These are phyloP conservation scores for Coecobrya sp. DNA, from an alignment of 2,888 invertebrate genomes.

Conservation along the genomic window DNA sequence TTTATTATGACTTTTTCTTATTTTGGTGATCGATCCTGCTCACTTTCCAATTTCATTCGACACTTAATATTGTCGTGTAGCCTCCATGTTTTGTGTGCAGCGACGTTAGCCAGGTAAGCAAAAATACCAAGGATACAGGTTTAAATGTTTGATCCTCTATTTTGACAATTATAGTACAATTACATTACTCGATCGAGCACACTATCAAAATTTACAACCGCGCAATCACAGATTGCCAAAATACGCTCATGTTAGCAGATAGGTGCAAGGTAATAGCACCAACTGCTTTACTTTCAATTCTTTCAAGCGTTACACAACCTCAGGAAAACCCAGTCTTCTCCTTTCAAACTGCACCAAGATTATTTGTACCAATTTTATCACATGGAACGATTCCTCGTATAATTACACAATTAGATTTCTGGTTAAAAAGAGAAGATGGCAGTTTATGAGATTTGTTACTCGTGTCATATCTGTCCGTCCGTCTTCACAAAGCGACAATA, in stretches of 20 bases:
- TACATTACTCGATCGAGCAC: background rate
- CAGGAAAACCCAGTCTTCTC: conserved; percentile 34
- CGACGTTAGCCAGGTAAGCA: conserved; percentile 8
- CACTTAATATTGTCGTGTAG: conserved; percentile 10
- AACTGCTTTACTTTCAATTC: conserved; percentile 1
- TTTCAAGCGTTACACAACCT: conserved; percentile 26
- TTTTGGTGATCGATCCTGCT: background rate
- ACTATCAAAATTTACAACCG: background rate
- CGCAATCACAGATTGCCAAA: background rate
- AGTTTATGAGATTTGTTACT: background rate
- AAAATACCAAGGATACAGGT: conserved; percentile 17
- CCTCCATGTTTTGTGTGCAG: conserved; percentile 1
- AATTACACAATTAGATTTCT: background rate
- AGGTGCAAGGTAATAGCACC: background rate
- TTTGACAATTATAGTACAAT: background rate
- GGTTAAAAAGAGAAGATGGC: background rate
- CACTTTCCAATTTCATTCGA: conserved; percentile 11
- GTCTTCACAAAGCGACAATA: too few relatives aligned
- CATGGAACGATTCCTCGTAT: background rate
- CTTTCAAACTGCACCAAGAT: background rate
- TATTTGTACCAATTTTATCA: background rate
- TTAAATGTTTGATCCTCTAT: background rate
- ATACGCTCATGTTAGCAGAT: background rate
- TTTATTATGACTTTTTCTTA: conserved; percentile 8
- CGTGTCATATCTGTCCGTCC: background rate